Evolutionary conservation across 2,797 vertebrate genomes (phyloP), one percentile per base, ranked within the genome.

Genomic region (Dromococcyx pavoninus): DNA sequence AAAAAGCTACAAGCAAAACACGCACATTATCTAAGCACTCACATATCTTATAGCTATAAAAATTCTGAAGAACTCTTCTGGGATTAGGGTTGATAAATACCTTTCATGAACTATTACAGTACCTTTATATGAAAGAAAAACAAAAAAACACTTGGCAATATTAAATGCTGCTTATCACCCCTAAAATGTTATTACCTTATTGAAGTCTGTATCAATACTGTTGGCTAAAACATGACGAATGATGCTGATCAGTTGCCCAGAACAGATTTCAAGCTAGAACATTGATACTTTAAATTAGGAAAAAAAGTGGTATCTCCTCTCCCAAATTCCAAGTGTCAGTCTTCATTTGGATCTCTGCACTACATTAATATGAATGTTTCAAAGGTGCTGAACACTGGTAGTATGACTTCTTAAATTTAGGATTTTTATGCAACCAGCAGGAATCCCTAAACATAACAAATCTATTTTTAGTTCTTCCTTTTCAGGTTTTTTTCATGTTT

Each of bases 81-180:
- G 25, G 58, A 83, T 78, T 91, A 56, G 58, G 56, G 78, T 9
- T 25, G 9, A 78, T 21, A 84, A 84, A 81, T 3, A 57, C 25
- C 18, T 66, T 89, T 91, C 69, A 70, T 78, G 32, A 93, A 76
- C 37, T 83, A 73, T 64, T 82, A 57, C 17, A 88, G 28, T 39
- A 89, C 4, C 18, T 30, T 77, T 87, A 81, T 8, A 62, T 19
- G 35, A 94, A 95, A 89, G 70, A n/a, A 75, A 95, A 95, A 95
- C 3, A 11, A 73, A 89, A 84, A 27, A 14, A 9, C 70, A 25
- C 57, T 71, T 32, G 37, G 32, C 30, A 83, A n/a, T 77, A 89
- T 43, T 89, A 74, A 84, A 73, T 67, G 8, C 60, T 66, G 25
- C 15, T 64, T 78, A 90, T 75, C 56, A 58, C 44, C 21, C 28